Evolutionary conservation across 2,113 vertebrate genomes (phyloP).

Genomic region (Labeo rohita): DNA sequence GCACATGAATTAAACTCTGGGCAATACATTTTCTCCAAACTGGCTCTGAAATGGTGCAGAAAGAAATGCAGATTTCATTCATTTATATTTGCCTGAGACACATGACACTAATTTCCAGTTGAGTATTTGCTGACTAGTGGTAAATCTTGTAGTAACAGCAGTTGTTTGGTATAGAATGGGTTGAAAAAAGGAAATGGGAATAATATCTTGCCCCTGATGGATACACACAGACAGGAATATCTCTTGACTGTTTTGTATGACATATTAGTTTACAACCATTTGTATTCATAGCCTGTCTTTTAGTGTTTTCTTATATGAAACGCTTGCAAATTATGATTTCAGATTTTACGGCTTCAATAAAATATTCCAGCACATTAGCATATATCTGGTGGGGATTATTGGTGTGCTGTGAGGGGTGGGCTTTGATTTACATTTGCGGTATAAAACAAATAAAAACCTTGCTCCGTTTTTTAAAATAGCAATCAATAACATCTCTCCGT

Average conservation of each 20-base stretch:
- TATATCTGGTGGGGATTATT: conserved; percentile 73
- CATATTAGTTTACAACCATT: conserved; percentile 67
- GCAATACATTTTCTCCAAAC: conserved; percentile 4
- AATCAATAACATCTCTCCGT: conserved; percentile 71
- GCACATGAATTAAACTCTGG: background rate
- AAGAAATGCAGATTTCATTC: background rate
- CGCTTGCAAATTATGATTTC: conserved; percentile 78
- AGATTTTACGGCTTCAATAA: conserved; percentile 80
- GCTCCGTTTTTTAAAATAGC: conserved; percentile 71
- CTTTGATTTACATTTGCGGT: conserved; percentile 76
- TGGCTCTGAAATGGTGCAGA: background rate
- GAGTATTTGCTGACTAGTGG: background rate
- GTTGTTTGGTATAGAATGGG: background rate
- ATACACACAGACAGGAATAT: conserved; percentile 8
- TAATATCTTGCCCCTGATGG: background rate
- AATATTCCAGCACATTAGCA: conserved; percentile 77
- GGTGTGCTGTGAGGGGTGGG: conserved; percentile 57
- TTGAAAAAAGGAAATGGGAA: background rate
- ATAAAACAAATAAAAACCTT: conserved; percentile 73
- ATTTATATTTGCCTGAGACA: background rate
- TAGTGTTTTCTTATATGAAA: conserved; percentile 73
- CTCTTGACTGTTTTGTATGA: conserved; percentile 52
- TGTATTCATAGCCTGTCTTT: conserved; percentile 77
- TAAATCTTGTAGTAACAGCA: background rate
- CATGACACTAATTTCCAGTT: background rate